A percentile compares a stretch with the other conserved stretches of the same genome.
These are phyloP conservation scores for Rhynchonema sp. DNA, from an alignment of 2,888 invertebrate species.

Conservation along the genomic window DNA sequence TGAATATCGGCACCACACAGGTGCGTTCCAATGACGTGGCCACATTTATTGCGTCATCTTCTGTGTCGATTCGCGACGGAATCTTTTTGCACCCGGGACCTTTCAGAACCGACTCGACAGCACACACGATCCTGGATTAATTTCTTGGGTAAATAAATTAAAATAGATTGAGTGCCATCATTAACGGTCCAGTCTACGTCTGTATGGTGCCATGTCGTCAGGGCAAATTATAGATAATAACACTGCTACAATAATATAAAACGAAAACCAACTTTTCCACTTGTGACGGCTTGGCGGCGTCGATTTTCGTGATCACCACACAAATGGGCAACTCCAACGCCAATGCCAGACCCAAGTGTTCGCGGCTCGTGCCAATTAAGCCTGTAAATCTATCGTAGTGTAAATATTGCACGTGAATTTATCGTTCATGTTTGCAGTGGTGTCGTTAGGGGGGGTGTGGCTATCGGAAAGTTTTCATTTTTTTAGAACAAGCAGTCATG, in stretches of 20 bases:
- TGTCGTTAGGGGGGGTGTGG: too few species aligned
- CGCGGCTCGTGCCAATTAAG: conserved; percentile 89
- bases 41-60: conserved; percentile 56
- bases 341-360: conserved; percentile 63
- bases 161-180: too few species aligned
- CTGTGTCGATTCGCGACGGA: conserved; percentile 44
- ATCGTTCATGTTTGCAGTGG: too few species aligned
- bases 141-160: too few species aligned
- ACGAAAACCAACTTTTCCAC: too few species aligned
- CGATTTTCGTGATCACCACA: conserved; percentile 86
- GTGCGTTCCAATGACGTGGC: conserved; percentile 40
- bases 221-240: too few species aligned
- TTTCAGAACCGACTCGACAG: conserved; percentile 15
- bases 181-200: too few species aligned
- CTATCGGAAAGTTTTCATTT: too few species aligned
- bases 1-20: conserved; percentile 33
- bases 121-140: neutral
- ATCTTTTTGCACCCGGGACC: conserved; percentile 45
- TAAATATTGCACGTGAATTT: too few species aligned
- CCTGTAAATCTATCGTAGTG: conserved; percentile 36
- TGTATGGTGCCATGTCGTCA: too few species aligned
- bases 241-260: too few species aligned
- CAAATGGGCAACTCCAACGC: conserved; percentile 92
- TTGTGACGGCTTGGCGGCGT: conserved; percentile 42
- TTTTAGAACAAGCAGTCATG: too few species aligned